These are phyloP conservation scores for Diorhabda sublineata DNA, from an alignment of 1,140 invertebrate genomes.

Conservation along the genomic window DNA sequence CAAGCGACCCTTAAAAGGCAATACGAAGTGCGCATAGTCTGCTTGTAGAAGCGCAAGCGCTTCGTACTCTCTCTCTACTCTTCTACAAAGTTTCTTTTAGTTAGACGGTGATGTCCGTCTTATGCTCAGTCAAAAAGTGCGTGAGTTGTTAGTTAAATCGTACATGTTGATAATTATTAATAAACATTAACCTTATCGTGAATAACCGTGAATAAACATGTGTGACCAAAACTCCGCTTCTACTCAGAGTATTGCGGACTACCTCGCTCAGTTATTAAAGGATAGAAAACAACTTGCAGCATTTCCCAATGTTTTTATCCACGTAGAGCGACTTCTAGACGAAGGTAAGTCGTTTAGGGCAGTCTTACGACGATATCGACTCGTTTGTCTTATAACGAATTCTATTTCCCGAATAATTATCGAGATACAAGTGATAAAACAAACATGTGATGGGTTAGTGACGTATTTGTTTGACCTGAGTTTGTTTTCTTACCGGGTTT, in stretches of 20 bases:
- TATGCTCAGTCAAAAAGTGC: conserved; percentile 15
- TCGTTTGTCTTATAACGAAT: not conserved
- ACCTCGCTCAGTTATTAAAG: conserved; percentile 99
- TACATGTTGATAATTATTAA: conserved; percentile 17
- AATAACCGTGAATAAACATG: conserved; percentile 44
- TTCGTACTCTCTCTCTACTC: not conserved
- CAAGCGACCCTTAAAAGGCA: conserved; percentile 27
- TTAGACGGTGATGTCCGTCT: conserved; percentile 1
- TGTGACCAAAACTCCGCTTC: conserved; percentile 64
- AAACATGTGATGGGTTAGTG: conserved; percentile 19
- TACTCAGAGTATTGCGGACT: conserved; percentile 96
- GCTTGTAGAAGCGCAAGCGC: conserved; percentile 17
- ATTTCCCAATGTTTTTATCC: conserved; percentile 99
- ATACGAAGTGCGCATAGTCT: conserved; percentile 27
- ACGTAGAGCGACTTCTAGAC: conserved; percentile 97
- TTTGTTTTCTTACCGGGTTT: conserved; percentile 5
- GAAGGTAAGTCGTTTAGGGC: conserved; percentile 78
- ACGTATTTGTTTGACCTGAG: conserved; percentile 16
- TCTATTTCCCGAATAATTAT: conserved; percentile 1
- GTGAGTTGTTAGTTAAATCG: conserved; percentile 15
- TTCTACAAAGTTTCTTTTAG: not conserved
- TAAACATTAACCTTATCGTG: conserved; percentile 17
- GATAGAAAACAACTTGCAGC: conserved; percentile 99
- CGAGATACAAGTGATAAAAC: conserved; percentile 12
- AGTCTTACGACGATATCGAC: not conserved